Conservation (phyloP, 35 echinoderm and acorn worm genomes). For the Holothuria glaberrima region DNA sequence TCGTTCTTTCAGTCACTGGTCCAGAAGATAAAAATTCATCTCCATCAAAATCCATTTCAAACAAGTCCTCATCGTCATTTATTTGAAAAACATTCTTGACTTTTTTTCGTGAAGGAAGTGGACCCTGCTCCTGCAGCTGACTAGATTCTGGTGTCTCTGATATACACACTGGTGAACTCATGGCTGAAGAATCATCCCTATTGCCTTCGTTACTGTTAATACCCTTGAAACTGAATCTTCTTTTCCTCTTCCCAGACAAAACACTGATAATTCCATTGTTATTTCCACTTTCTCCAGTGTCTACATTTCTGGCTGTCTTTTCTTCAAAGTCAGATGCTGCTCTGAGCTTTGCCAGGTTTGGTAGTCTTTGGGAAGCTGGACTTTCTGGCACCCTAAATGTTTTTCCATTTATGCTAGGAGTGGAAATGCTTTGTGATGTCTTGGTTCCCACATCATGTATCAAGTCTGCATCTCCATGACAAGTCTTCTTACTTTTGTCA, state of each 20-base stretch:
- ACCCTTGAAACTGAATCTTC: conserved; percentile 19
- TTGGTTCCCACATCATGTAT: too few relatives aligned
- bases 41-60: conserved; percentile 9
- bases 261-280: not conserved
- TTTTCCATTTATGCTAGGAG: too few relatives aligned
- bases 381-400: conserved; percentile 5
- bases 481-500: too few relatives aligned
- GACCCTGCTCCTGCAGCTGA: conserved; percentile 8
- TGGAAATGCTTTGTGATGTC: too few relatives aligned
- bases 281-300: not conserved
- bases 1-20: too few relatives aligned
- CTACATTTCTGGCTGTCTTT: not conserved
- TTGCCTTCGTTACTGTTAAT: not conserved
- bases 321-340: not conserved
- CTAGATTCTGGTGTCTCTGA: conserved; percentile 5
- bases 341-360: conserved; percentile 35
- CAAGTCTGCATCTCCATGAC: too few relatives aligned
- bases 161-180: too few relatives aligned
- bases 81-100: conserved; percentile 4
- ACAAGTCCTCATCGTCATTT: conserved; percentile 27
- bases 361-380: not conserved
- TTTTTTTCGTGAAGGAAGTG: not conserved
- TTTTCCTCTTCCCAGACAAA: not conserved
- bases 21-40: not conserved
- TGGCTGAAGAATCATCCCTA: too few relatives aligned